A percentile compares a stretch with the other conserved stretches of the same genome.
Evolutionary conservation across 2,797 vertebrate genomes (phyloP).

Genomic region (Enteromius fasciolatus): DNA sequence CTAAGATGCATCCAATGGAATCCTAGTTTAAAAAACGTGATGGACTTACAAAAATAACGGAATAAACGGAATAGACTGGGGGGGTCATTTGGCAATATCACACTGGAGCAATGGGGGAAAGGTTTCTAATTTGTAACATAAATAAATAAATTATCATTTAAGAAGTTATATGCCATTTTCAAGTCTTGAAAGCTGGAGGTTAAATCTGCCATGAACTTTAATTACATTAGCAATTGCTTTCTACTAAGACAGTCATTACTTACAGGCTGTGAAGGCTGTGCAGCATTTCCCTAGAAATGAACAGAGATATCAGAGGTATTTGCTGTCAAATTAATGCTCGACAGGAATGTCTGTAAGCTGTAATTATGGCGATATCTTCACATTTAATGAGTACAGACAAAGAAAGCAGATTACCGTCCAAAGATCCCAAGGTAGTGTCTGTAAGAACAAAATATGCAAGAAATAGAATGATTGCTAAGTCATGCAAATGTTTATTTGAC

Average conservation of each 20-base stretch:
- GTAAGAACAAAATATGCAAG: slow-evolving; percentile 57
- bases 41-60: too few species aligned
- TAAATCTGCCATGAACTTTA: slow-evolving; percentile 18
- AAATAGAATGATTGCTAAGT: not conserved
- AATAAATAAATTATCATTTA: slow-evolving; percentile 11
- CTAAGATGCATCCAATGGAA: too few species aligned
- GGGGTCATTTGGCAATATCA: not conserved
- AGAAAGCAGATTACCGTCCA: slow-evolving; percentile 86
- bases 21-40: too few species aligned
- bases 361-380: not conserved
- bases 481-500: not conserved
- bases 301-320: slow-evolving; percentile 37
- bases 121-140: not conserved
- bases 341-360: not conserved
- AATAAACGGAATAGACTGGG: too few species aligned
- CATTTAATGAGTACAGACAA: not conserved
- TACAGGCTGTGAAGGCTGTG: slow-evolving; percentile 84
- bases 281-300: slow-evolving; percentile 79
- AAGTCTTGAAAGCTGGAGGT: slow-evolving; percentile 1
- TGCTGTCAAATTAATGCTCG: slow-evolving; percentile 26
- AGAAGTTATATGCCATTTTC: not conserved
- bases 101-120: not conserved
- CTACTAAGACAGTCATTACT: slow-evolving; percentile 67
- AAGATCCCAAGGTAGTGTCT: slow-evolving; percentile 96
- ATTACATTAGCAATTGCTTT: slow-evolving; percentile 6